Evolutionary conservation across 2,888 invertebrate species (phyloP), one percentile per base, ranked within the genome.

Genomic region (Xanthostigma xanthostigma): DNA sequence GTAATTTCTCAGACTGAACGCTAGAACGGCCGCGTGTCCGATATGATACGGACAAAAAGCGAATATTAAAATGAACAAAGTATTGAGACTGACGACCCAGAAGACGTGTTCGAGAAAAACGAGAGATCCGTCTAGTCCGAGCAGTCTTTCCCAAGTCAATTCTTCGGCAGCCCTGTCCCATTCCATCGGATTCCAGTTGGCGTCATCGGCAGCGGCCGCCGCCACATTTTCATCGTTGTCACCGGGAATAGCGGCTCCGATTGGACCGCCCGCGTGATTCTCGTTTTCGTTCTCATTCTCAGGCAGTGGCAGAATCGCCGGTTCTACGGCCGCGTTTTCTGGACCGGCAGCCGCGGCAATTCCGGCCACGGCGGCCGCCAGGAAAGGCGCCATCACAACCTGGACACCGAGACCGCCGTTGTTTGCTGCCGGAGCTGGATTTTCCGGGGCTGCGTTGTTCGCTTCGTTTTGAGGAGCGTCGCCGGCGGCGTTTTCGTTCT

Each of bases 121-220:
- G 59, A 97, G 77, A 0, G 96, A 96, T 0, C 97, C 97, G 67
- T 98, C 97, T 9, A 98, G 69, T 0, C 97, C 97, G 1, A 98
- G 73, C 8, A 98, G 71, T 54, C 95, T 78, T 64, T 98, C 97
- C 98, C 98, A 98, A 0, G 97, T 98, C 33, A 98, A 70, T 65
- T 98, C 98, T 62, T 96, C 98, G 10, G 91, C 93, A 0, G 94
- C 94, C 53, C 95, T 75, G 63, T 97, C 96, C 95, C 95, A 97
- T 62, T 96, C 96, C 78, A 96, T 92, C 0, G 94, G 95, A 67
- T 96, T 96, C 94, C 96, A 96, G 61, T 94, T 94, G 51, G 81
- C 87, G 59, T 86, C 87, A 60, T 86, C 84, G 5, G 80, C 79
- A 36, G 74, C 79, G 55, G 78, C 53, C 14, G 62, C 68, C 45